phyloP scores from a whole-genome alignment of 2,888 invertebrate genomes.

The Patella caerulea region DNA sequence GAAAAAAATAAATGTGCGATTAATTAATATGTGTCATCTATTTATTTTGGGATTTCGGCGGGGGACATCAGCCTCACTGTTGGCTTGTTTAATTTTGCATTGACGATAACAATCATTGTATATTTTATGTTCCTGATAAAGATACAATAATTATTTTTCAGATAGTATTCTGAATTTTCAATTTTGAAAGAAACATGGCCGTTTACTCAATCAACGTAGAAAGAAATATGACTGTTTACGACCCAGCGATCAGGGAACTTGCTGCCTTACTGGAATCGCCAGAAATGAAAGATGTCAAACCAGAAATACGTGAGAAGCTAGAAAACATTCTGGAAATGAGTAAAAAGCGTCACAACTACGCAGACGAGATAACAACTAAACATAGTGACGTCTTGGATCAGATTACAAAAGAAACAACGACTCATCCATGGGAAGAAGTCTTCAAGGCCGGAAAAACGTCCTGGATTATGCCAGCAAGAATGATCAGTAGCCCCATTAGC shows the following conservation, averaged over 20 bases:
- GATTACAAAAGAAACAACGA: slow-evolving; percentile 22
- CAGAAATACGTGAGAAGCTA: background rate
- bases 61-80: too few relatives aligned
- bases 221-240: too few relatives aligned
- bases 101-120: too few relatives aligned
- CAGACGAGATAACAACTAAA: slow-evolving; percentile 26
- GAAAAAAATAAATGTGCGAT: too few relatives aligned
- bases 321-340: background rate
- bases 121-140: too few relatives aligned
- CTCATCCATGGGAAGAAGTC: slow-evolving; percentile 34
- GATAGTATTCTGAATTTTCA: too few relatives aligned
- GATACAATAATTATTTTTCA: too few relatives aligned
- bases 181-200: too few relatives aligned
- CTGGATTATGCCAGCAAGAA: slow-evolving; percentile 24
- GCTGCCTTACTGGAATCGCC: background rate
- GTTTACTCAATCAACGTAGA: too few relatives aligned
- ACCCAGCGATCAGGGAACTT: background rate
- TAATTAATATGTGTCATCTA: too few relatives aligned
- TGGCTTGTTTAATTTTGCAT: too few relatives aligned
- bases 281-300: background rate
- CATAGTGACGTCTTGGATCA: slow-evolving; percentile 29
- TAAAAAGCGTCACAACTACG: slow-evolving; percentile 23
- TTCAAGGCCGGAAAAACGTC: slow-evolving; percentile 33
- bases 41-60: too few relatives aligned
- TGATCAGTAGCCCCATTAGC: slow-evolving; percentile 28